A percentile compares a stretch with the other conserved stretches of the same genome.
Conservation (phyloP, 2,888 invertebrate species). For the Lasioglossum oenotherae region DNA sequence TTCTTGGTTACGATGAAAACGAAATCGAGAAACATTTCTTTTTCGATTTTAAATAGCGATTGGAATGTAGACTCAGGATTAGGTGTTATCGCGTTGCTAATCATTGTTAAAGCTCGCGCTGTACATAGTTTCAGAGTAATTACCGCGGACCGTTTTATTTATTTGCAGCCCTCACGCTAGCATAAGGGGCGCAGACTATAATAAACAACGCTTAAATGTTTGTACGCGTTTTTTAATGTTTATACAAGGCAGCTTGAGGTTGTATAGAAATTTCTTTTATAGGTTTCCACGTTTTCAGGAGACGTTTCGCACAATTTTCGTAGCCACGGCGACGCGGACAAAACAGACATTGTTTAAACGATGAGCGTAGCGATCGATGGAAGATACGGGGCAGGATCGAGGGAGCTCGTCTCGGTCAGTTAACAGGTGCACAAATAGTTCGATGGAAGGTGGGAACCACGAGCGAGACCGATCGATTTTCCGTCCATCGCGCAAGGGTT, state of each 20-base stretch:
- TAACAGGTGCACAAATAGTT: background rate
- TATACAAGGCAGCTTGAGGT: background rate
- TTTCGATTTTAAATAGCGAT: background rate
- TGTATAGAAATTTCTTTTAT: background rate
- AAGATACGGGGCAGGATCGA: background rate
- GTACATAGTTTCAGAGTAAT: background rate
- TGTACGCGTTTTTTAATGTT: background rate
- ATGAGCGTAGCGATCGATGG: background rate
- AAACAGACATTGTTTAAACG: background rate
- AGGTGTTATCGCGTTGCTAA: background rate
- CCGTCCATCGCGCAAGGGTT: constrained; percentile 3
- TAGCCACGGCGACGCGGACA: background rate
- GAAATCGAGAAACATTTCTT: background rate
- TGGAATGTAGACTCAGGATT: background rate
- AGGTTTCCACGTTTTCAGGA: background rate
- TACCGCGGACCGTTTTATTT: background rate
- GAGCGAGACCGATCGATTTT: constrained; percentile 33
- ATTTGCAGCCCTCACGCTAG: background rate
- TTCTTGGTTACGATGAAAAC: too few relatives aligned
- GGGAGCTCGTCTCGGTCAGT: background rate
- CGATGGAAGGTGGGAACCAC: background rate
- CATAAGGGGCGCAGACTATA: background rate
- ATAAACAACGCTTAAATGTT: background rate
- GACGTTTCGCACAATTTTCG: background rate
- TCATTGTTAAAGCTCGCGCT: background rate